These are phyloP conservation scores for Plagodis pulveraria DNA, from an alignment of 2,888 invertebrate genomes.

Conservation along the genomic window DNA sequence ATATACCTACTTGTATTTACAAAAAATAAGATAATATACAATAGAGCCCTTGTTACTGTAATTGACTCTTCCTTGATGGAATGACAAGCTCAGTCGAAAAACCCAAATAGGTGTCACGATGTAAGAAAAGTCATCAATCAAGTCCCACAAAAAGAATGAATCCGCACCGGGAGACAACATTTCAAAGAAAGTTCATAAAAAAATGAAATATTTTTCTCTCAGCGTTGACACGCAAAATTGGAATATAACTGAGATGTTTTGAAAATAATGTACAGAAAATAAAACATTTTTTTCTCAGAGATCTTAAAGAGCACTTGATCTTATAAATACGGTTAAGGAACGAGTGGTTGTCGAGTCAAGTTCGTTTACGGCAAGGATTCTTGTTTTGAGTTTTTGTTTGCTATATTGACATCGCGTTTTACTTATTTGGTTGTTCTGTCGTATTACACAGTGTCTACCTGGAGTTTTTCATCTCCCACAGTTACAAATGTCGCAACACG, in stretches of 20 bases:
- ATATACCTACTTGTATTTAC: too few relatives aligned
- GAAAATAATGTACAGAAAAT: constrained; percentile 41
- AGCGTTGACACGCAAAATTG: constrained; percentile 59
- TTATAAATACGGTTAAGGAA: constrained; percentile 30
- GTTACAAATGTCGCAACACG: constrained; percentile 13
- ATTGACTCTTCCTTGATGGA: constrained; percentile 60
- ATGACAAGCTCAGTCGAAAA: constrained; percentile 53
- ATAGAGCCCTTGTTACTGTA: constrained; percentile 53
- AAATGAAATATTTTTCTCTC: constrained; percentile 54
- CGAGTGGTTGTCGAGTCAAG: constrained; percentile 22
- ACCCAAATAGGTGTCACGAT: constrained; percentile 60
- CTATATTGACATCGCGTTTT: constrained; percentile 28
- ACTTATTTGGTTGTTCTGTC: constrained; percentile 24
- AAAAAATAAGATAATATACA: constrained; percentile 4
- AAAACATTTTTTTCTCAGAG: constrained; percentile 34
- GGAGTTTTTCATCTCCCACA: constrained; percentile 24
- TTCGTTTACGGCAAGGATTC: constrained; percentile 28
- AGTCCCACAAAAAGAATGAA: constrained; percentile 64
- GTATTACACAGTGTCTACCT: constrained; percentile 18
- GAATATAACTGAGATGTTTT: constrained; percentile 53
- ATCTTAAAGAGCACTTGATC: constrained; percentile 31
- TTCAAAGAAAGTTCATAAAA: constrained; percentile 57
- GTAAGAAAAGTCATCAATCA: constrained; percentile 77
- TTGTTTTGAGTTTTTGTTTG: constrained; percentile 26
- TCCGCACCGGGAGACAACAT: constrained; percentile 60